Evolutionary conservation across 2,888 invertebrate genomes (phyloP).

Genomic region (Chrysomela aeneicollis): DNA sequence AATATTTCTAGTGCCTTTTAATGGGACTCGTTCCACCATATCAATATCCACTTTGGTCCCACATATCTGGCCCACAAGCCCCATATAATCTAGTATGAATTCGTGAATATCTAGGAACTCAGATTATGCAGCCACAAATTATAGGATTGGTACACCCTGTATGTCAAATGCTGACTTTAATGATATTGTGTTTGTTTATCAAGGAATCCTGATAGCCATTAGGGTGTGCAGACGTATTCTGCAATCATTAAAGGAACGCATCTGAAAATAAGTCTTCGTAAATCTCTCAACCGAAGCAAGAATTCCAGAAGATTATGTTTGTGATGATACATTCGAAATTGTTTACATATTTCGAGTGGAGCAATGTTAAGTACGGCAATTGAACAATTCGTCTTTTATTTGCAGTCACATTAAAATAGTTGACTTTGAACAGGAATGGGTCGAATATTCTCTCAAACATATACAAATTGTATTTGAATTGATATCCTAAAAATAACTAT

Average conservation of each 20-base stretch:
- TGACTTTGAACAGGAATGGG: slow-evolving; percentile 1
- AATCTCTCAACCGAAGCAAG: neutral
- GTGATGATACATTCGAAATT: slow-evolving; percentile 4
- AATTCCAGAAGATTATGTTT: slow-evolving; percentile 2
- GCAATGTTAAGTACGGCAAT: neutral
- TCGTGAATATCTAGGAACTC: no score
- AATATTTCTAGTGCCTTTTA: no score
- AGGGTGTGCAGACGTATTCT: neutral
- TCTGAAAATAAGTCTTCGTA: neutral
- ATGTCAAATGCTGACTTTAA: no score
- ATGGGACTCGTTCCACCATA: no score
- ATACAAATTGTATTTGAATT: neutral
- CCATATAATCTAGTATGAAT: no score
- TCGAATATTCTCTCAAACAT: neutral
- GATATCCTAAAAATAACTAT: slow-evolving; percentile 3
- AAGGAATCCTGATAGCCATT: neutral
- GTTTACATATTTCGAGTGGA: slow-evolving; percentile 4
- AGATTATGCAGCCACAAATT: no score
- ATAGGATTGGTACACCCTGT: no score
- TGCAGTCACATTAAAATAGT: neutral
- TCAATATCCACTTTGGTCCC: no score
- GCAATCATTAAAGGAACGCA: neutral
- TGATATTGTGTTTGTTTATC: neutral
- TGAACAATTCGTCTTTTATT: neutral
- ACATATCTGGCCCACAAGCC: no score